phyloP scores from a whole-genome alignment of 2,888 invertebrate genomes.

The Prionchulus punctatus region DNA sequence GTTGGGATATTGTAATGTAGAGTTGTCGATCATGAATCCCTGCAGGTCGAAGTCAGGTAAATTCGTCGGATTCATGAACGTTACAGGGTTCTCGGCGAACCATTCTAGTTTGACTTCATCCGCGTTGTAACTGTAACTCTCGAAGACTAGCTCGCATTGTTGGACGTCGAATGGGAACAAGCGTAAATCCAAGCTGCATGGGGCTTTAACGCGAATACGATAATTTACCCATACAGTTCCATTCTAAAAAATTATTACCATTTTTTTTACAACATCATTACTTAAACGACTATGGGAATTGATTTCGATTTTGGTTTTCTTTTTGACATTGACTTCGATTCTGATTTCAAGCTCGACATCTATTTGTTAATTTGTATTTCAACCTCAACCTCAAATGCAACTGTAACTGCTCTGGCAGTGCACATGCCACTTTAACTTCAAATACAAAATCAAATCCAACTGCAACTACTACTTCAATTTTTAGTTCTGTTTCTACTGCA shows the following conservation, averaged over 20 bases:
- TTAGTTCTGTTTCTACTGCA: too few species aligned
- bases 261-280: too few species aligned
- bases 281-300: too few species aligned
- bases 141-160: conserved; percentile 23
- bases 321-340: too few species aligned
- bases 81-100: conserved; percentile 6
- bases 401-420: too few species aligned
- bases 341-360: too few species aligned
- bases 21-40: conserved; percentile 20
- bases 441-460: too few species aligned
- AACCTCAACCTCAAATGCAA: too few species aligned
- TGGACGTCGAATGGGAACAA: conserved; percentile 28
- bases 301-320: too few species aligned
- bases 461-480: too few species aligned
- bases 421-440: too few species aligned
- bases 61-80: conserved; percentile 7
- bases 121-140: conserved; percentile 19
- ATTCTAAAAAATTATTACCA: conserved; percentile 19
- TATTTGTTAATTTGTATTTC: too few species aligned
- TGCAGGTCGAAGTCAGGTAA: conserved; percentile 10
- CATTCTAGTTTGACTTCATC: conserved; percentile 10
- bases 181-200: conserved; percentile 26
- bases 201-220: conserved; percentile 27
- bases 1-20: conserved; percentile 23
- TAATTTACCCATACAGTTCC: conserved; percentile 31